These are phyloP conservation scores for Dendrocincla tyrannina DNA, from an alignment of 2,797 vertebrate species.

Conservation along the genomic window DNA sequence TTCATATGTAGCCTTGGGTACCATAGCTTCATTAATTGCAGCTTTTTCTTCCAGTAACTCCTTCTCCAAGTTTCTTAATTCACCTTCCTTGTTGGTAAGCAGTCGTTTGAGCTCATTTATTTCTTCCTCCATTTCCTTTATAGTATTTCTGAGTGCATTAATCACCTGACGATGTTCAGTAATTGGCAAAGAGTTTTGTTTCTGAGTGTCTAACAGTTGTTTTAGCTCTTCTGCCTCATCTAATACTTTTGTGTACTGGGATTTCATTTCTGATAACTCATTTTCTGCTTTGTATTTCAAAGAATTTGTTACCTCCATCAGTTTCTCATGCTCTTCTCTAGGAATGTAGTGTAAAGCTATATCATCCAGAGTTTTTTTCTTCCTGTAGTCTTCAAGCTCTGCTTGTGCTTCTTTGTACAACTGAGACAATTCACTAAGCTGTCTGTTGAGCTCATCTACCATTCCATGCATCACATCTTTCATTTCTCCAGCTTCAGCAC, in stretches of 20 bases:
- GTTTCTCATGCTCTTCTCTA: constrained; percentile 81
- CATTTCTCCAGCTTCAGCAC: constrained; percentile 86
- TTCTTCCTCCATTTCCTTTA: constrained; percentile 86
- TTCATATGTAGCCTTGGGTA: constrained; percentile 81
- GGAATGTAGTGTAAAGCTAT: constrained; percentile 67
- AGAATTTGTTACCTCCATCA: constrained; percentile 73
- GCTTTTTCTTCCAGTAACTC: constrained; percentile 82
- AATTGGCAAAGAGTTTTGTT: constrained; percentile 83
- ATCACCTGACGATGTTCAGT: constrained; percentile 88
- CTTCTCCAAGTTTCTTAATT: constrained; percentile 85
- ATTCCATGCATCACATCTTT: constrained; percentile 81
- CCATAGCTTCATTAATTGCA: constrained; percentile 76
- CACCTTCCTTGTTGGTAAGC: constrained; percentile 79
- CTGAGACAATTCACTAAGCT: constrained; percentile 88
- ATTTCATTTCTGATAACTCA: constrained; percentile 78
- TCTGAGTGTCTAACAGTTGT: constrained; percentile 83
- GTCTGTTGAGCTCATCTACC: constrained; percentile 86
- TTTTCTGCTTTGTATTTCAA: constrained; percentile 85
- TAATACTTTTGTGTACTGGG: constrained; percentile 76
- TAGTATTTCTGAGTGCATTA: constrained; percentile 81
- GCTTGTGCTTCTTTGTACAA: constrained; percentile 89
- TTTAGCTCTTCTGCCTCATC: constrained; percentile 82
- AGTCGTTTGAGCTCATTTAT: constrained; percentile 77
- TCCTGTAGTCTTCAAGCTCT: constrained; percentile 82
- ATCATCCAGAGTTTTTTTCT: constrained; percentile 73